Evolutionary conservation across 2,113 vertebrate species (phyloP), one percentile per base, ranked within the genome.

Genomic region (Lipophrys pholis): DNA sequence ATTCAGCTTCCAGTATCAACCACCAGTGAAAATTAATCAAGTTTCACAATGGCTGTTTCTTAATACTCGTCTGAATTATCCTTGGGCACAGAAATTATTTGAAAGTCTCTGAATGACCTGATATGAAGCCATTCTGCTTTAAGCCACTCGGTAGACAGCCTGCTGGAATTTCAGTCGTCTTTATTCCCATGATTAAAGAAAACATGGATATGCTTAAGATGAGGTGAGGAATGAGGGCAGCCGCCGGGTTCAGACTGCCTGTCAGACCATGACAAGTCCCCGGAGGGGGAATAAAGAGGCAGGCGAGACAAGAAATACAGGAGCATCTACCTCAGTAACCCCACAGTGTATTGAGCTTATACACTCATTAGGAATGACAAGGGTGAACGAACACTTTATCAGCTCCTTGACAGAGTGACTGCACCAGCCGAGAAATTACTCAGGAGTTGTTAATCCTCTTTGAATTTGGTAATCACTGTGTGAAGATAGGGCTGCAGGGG

Each of bases 221-320:
- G 80, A 30, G 36, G 54, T 14, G 52, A 83, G 70, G 71, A 83
- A 69, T 83, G 59, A 83, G 48, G 63, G 72, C 3, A 21, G 66
- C 78, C 87, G 81, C 59, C 16, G 76, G 78, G 74, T 76, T 76
- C 78, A 86, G 85, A 80, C 83, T 55, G 79, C 56, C 57, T 84
- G 68, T 85, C 87, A 91, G 76, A 85, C 78, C 69, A 67, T 84
- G 80, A 85, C 84, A 87, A 75, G 60, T 71, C 53, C 66, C 83
- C 72, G 0, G 6, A 79, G 71, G 65, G 41, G 62, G 80, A 69
- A 86, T 83, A 71, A 87, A 89, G 75, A 74, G 73, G 58, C 35
- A 52, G 60, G 69, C 52, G 40, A 78, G 69, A 82, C 62, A 63
- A 75, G 65, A 69, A 72, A 46, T 58, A 69, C 69, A 76, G 69